phyloP scores from a whole-genome alignment of 2,797 vertebrate species.

The Harpagifer antarcticus region DNA sequence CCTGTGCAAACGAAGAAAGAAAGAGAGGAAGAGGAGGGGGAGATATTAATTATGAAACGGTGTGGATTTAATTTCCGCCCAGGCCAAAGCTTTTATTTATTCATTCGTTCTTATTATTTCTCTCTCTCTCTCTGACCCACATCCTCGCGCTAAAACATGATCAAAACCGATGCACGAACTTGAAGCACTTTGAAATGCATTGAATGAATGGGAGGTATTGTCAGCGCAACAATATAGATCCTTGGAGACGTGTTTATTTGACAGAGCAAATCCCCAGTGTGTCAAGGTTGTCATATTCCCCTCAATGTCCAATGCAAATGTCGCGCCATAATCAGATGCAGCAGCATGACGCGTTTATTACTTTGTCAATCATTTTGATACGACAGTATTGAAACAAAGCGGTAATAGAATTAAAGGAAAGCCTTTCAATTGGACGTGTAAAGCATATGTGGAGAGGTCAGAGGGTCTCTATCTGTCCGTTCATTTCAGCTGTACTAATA shows the following conservation, averaged over 20 bases:
- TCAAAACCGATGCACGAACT: constrained; percentile 40
- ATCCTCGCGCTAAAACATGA: neutral
- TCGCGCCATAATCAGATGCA: constrained; percentile 77
- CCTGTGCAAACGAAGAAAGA: constrained; percentile 31
- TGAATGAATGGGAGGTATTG: constrained; percentile 63
- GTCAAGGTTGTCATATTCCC: constrained; percentile 81
- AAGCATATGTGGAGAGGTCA: constrained; percentile 67
- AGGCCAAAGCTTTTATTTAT: constrained; percentile 44
- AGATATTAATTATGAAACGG: constrained; percentile 75
- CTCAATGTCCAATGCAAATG: constrained; percentile 82
- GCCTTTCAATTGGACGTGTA: constrained; percentile 78
- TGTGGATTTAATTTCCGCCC: constrained; percentile 66
- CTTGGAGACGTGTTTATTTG: constrained; percentile 81
- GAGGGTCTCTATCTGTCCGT: constrained; percentile 32
- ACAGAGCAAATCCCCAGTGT: constrained; percentile 79
- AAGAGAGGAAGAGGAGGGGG: constrained; percentile 12
- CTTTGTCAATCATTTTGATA: constrained; percentile 84
- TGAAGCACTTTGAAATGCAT: constrained; percentile 61
- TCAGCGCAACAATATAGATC: constrained; percentile 74
- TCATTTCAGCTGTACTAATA: constrained; percentile 1
- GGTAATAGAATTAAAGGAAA: constrained; percentile 83
- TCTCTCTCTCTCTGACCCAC: constrained; percentile 20
- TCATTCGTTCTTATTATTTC: constrained; percentile 40
- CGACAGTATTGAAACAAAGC: constrained; percentile 80
- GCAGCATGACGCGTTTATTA: constrained; percentile 83